Percentiles rank a stretch among this genome's conserved stretches.
phyloP scores from a whole-genome alignment of 1,140 invertebrate species.

The Laupala kohalensis region DNA sequence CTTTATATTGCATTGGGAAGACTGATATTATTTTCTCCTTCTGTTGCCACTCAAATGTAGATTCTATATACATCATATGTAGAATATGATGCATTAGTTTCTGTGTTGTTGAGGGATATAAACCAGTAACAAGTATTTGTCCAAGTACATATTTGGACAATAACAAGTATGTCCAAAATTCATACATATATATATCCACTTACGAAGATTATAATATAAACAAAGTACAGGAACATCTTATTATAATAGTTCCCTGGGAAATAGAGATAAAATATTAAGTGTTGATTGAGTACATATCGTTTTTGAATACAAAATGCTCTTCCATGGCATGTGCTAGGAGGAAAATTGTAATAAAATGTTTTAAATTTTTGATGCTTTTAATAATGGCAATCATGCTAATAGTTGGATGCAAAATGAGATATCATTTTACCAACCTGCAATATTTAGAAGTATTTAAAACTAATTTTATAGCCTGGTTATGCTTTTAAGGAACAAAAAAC shows the following conservation, averaged over 20 bases:
- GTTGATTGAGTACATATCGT: neutral
- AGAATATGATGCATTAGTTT: neutral
- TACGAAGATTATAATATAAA: no score
- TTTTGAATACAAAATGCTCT: neutral
- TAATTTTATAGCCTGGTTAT: neutral
- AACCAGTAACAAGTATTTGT: no score
- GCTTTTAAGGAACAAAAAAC: neutral
- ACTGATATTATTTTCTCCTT: neutral
- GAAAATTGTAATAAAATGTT: neutral
- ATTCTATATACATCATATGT: neutral
- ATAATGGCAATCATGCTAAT: neutral
- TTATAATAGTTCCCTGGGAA: neutral
- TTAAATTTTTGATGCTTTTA: neutral
- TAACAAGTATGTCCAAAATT: no score
- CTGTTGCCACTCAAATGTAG: neutral
- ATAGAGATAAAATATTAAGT: neutral
- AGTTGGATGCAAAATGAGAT: neutral
- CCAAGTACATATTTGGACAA: no score
- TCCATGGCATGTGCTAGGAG: neutral
- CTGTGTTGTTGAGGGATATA: neutral
- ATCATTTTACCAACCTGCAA: neutral
- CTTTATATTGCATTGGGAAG: neutral
- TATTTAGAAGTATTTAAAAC: neutral
- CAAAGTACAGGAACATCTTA: neutral
- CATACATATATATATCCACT: no score